Evolutionary conservation across 2,113 vertebrate genomes (phyloP).

Genomic region (Raja brachyura): DNA sequence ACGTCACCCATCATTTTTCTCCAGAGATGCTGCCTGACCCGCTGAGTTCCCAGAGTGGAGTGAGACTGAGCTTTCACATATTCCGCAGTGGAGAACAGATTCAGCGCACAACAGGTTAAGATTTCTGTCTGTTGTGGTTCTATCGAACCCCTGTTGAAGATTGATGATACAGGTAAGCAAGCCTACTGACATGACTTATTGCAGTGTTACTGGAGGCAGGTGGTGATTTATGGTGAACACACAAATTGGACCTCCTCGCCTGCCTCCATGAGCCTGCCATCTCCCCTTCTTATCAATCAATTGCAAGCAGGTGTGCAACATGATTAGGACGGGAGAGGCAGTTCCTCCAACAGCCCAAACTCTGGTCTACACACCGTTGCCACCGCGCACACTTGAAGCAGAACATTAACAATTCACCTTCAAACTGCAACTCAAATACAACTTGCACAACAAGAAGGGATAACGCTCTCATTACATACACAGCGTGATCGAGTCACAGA

Average conservation of each 20-base stretch:
- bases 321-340: neutral
- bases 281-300: constrained; percentile 15
- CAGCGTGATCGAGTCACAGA: too few species aligned
- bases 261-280: neutral
- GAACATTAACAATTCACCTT: neutral
- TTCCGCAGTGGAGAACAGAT: constrained; percentile 41
- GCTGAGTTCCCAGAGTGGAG: neutral
- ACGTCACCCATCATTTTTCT: too few species aligned
- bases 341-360: neutral
- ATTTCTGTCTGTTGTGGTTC: constrained; percentile 47
- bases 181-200: constrained; percentile 23
- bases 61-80: neutral
- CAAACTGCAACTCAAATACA: neutral
- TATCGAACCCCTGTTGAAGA: constrained; percentile 20
- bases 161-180: constrained; percentile 21
- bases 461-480: neutral
- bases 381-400: neutral
- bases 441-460: neutral
- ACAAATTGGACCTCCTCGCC: constrained; percentile 8
- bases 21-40: too few species aligned
- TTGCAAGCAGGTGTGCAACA: neutral
- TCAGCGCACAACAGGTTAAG: constrained; percentile 49
- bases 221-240: constrained; percentile 31
- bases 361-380: neutral
- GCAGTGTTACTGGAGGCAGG: neutral